Evolutionary conservation across 2,797 vertebrate genomes (phyloP).

Genomic region (Malacoraja senta): DNA sequence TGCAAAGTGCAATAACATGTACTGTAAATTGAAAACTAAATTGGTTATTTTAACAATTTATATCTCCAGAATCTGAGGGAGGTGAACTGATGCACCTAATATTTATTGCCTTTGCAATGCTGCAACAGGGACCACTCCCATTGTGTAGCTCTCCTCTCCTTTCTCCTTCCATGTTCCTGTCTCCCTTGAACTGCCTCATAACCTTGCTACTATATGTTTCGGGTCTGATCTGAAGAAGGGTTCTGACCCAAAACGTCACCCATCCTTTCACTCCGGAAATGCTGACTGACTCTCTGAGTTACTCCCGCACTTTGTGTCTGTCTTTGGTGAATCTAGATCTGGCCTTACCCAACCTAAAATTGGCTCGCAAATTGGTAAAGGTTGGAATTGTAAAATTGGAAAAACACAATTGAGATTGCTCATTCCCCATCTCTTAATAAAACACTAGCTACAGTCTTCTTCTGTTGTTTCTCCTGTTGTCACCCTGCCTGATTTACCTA

Average conservation of each 20-base stretch:
- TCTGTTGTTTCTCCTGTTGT: not conserved
- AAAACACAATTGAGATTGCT: not conserved
- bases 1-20: not conserved
- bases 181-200: not conserved
- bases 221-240: not conserved
- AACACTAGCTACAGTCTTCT: not conserved
- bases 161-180: not conserved
- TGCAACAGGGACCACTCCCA: not conserved
- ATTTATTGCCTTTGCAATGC: not conserved
- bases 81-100: not conserved
- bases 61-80: not conserved
- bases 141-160: not conserved
- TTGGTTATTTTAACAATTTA: not conserved
- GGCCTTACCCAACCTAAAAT: not conserved
- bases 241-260: no score
- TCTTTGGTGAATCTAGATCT: not conserved
- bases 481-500: no score
- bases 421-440: not conserved
- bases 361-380: not conserved
- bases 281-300: no score
- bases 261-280: no score
- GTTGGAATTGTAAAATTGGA: not conserved
- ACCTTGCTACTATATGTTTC: not conserved
- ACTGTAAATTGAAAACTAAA: slow-evolving; percentile 6
- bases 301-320: no score